phyloP scores from a whole-genome alignment of 2,797 vertebrate genomes.

The Labroides dimidiatus region DNA sequence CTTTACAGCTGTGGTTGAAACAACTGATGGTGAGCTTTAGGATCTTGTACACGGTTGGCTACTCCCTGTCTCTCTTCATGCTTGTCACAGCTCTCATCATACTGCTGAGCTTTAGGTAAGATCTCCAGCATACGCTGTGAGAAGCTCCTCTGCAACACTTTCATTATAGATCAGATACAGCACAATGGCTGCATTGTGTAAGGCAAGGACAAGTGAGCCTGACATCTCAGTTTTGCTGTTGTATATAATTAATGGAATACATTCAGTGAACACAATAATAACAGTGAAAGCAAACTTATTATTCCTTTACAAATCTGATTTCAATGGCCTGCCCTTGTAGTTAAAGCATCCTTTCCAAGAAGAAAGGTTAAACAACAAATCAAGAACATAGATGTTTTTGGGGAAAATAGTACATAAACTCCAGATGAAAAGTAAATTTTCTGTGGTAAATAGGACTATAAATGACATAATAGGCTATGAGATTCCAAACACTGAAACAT shows the following conservation, averaged over 20 bases:
- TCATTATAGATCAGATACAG: background rate
- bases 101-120: conserved; percentile 85
- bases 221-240: background rate
- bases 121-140: background rate
- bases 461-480: too few relatives aligned
- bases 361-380: too few relatives aligned
- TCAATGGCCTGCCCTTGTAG: too few relatives aligned
- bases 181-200: too few relatives aligned
- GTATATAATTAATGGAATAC: too few relatives aligned
- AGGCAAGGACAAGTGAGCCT: background rate
- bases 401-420: too few relatives aligned
- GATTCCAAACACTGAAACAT: too few relatives aligned
- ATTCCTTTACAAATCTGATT: too few relatives aligned
- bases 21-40: conserved; percentile 85
- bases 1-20: conserved; percentile 74
- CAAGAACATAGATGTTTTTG: too few relatives aligned
- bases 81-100: conserved; percentile 83
- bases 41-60: conserved; percentile 87
- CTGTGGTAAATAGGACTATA: too few relatives aligned
- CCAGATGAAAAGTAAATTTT: too few relatives aligned
- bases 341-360: too few relatives aligned
- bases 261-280: background rate
- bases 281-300: background rate
- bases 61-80: conserved; percentile 83
- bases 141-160: background rate